Conservation (phyloP, 2,797 vertebrate species). For the Phoebastria nigripes region DNA sequence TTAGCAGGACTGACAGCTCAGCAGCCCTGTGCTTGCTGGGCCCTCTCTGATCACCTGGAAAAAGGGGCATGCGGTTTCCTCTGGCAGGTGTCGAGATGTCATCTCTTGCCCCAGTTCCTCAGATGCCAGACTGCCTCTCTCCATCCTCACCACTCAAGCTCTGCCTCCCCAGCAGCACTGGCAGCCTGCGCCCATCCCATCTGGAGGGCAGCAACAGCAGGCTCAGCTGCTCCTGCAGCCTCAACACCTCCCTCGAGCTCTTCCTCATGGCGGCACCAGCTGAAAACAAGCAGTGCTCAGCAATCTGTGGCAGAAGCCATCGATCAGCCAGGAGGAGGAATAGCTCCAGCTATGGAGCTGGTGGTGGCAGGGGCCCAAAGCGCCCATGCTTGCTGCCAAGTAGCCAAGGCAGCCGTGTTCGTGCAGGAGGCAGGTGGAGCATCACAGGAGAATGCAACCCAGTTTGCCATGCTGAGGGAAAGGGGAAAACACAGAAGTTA, state of each 20-base stretch:
- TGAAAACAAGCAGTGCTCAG: background rate
- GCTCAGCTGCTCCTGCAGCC: background rate
- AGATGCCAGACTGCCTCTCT: background rate
- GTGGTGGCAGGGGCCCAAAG: background rate
- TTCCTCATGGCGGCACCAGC: background rate
- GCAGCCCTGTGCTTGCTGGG: background rate
- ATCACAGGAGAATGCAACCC: background rate
- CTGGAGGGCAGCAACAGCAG: background rate
- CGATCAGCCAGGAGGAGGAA: background rate
- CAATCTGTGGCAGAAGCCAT: background rate
- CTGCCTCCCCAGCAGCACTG: background rate
- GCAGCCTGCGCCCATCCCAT: background rate
- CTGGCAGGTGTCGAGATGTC: background rate
- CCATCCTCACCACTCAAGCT: background rate
- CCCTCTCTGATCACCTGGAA: background rate
- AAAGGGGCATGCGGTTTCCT: background rate
- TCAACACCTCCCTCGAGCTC: background rate
- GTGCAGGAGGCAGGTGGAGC: background rate
- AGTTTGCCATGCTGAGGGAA: background rate
- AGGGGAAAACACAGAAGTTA: background rate
- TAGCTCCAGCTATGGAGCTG: background rate
- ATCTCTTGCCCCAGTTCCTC: background rate
- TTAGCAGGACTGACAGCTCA: background rate
- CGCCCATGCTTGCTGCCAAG: background rate
- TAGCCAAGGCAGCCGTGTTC: background rate